Evolutionary conservation across 2,113 vertebrate species (phyloP), one percentile per base, ranked within the genome.

Genomic region (Proterorhinus semilunaris): DNA sequence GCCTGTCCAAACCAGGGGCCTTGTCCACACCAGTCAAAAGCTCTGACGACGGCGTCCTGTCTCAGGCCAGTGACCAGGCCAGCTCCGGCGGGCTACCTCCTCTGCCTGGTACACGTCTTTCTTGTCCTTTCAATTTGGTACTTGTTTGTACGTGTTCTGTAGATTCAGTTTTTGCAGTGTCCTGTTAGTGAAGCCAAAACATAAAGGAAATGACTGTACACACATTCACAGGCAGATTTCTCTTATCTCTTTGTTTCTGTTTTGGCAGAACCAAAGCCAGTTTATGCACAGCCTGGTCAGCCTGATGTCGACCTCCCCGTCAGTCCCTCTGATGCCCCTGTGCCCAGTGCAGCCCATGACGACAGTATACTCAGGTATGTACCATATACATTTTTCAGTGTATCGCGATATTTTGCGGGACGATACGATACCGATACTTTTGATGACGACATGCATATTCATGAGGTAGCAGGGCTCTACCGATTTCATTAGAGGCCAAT

Each of bases 221-320:
- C 27, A 36, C 27, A 36, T 36, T 36, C 27, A 36, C 27, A 36
- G 27, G 27, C 27, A 36, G 27, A 36, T 36, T 36, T 36, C 27
- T 3, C 27, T 36, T 36, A 4, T 4, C 27, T 36, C 27, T 36
- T 36, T 36, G 3, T 36, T 3, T 3, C 10, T 9, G 79, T 67
- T 81, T 12, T 72, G n/a, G 1, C 83, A 99, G 98, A 99, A 86
- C 96, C 96, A 74, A 99, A 99, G 86, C 98, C 97, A 65, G 96
- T 99, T 16, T 99, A 98, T 87, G 96, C 98, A 71, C 98, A 99
- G 82, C 94, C 95, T 68, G 98, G 98, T 50, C 98, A 99, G 72
- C 98, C 98, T 54, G 98, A 99, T 13, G 98, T 99, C 74, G 98
- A 99, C 87, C 93, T 99, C 52, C 98, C 98, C 1, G 97, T 99